These are phyloP conservation scores for Harpalus rubripes DNA, from an alignment of 2,888 invertebrate species.

Conservation along the genomic window DNA sequence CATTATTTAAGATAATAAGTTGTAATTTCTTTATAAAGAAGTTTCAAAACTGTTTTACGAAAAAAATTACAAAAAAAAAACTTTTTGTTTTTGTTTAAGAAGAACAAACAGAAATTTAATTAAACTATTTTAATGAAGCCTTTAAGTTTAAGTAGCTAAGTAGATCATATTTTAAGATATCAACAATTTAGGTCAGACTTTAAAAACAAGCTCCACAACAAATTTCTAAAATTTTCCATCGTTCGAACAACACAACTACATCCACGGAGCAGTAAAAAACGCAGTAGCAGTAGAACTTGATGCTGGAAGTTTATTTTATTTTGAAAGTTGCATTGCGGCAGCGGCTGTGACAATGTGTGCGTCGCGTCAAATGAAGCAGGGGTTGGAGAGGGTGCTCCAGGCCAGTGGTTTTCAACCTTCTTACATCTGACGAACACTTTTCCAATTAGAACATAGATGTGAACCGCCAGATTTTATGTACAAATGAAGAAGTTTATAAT, in stretches of 20 bases:
- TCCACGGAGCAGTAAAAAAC: constrained; percentile 39
- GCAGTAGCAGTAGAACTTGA: constrained; percentile 34
- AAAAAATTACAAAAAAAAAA: neutral
- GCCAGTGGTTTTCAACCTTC: too few relatives aligned
- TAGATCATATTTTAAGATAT: constrained; percentile 45
- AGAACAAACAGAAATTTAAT: constrained; percentile 50
- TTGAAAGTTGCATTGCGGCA: constrained; percentile 53
- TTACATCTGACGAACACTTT: too few relatives aligned
- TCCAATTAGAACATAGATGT: too few relatives aligned
- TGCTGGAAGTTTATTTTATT: constrained; percentile 56
- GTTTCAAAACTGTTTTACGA: too few relatives aligned
- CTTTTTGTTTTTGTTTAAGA: neutral
- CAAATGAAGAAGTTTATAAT: too few relatives aligned
- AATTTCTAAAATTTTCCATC: constrained; percentile 40
- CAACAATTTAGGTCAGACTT: constrained; percentile 47
- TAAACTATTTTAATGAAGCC: constrained; percentile 47
- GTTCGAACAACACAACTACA: constrained; percentile 28
- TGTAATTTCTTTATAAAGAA: too few relatives aligned
- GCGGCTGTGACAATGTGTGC: constrained; percentile 51
- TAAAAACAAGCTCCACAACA: constrained; percentile 31
- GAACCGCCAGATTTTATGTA: too few relatives aligned
- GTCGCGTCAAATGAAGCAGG: neutral
- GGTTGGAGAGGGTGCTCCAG: neutral
- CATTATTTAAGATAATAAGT: too few relatives aligned
- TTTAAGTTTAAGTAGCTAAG: constrained; percentile 43